A percentile compares a stretch with the other conserved stretches of the same genome.
Conservation (phyloP, 2,113 vertebrate genomes). For the Gavialis gangeticus region DNA sequence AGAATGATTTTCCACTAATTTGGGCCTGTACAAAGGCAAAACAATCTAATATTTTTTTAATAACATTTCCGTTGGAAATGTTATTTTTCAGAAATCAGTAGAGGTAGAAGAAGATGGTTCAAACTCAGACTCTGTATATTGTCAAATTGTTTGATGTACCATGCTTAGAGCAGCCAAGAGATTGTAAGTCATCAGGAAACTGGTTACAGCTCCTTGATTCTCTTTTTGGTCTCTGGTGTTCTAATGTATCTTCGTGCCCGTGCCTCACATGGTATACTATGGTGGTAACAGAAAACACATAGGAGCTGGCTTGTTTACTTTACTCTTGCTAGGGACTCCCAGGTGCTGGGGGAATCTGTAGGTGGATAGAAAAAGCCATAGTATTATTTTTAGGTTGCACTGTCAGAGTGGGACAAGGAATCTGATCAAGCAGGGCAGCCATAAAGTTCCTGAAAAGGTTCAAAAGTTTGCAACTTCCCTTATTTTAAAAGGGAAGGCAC, state of each 20-base stretch:
- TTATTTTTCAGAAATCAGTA: background rate
- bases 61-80: background rate
- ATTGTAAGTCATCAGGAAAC: background rate
- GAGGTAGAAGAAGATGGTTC: background rate
- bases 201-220: background rate
- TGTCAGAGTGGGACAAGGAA: background rate
- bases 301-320: background rate
- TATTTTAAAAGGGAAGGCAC: background rate
- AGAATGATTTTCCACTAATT: background rate
- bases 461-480: background rate
- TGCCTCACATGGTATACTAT: background rate
- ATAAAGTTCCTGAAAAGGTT: too few relatives aligned
- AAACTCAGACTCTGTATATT: rapidly evolving
- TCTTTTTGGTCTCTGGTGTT: background rate
- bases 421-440: too few relatives aligned
- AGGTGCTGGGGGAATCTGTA: background rate
- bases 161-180: background rate
- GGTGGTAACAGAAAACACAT: background rate
- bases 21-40: background rate
- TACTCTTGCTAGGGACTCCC: background rate
- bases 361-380: background rate
- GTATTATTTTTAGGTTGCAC: background rate
- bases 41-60: background rate
- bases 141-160: background rate
- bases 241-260: background rate